Evolutionary conservation across 2,888 invertebrate genomes (phyloP).

Genomic region (Lithosia quadra): DNA sequence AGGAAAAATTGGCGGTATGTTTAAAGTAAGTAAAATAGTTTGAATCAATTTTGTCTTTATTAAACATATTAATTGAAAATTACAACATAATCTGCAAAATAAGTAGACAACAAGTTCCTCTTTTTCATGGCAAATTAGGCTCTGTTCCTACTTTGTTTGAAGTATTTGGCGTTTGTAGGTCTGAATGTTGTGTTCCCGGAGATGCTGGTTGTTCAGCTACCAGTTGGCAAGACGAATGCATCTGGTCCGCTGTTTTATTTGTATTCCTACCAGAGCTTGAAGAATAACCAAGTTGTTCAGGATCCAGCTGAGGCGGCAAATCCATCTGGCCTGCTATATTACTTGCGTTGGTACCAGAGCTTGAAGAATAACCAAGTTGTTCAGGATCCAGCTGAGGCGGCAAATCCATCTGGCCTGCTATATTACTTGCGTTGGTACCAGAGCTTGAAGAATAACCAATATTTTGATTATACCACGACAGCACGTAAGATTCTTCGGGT

Average conservation of each 20-base stretch:
- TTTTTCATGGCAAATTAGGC: conserved; percentile 14
- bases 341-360: conserved; percentile 16
- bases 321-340: conserved; percentile 17
- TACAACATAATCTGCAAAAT: conserved; percentile 10
- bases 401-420: conserved; percentile 13
- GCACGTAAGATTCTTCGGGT: not conserved
- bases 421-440: conserved; percentile 17
- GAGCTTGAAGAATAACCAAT: conserved; percentile 14
- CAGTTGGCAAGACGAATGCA: conserved; percentile 15
- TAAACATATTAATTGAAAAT: conserved; percentile 11
- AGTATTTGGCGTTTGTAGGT: conserved; percentile 17
- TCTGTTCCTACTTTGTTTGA: conserved; percentile 12
- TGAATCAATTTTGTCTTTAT: conserved; percentile 31
- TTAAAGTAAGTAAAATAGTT: conserved; percentile 38
- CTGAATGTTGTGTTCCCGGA: conserved; percentile 24
- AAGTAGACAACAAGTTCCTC: conserved; percentile 18
- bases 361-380: not conserved
- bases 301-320: too few relatives aligned
- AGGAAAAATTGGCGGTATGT: conserved; percentile 34
- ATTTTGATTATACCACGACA: not conserved
- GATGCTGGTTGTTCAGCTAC: conserved; percentile 20
- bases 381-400: too few relatives aligned
- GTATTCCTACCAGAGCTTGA: not conserved
- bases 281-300: not conserved
- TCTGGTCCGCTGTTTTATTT: conserved; percentile 5